Conservation (phyloP, 2,888 invertebrate species). For the Cheilosia vulpina region DNA sequence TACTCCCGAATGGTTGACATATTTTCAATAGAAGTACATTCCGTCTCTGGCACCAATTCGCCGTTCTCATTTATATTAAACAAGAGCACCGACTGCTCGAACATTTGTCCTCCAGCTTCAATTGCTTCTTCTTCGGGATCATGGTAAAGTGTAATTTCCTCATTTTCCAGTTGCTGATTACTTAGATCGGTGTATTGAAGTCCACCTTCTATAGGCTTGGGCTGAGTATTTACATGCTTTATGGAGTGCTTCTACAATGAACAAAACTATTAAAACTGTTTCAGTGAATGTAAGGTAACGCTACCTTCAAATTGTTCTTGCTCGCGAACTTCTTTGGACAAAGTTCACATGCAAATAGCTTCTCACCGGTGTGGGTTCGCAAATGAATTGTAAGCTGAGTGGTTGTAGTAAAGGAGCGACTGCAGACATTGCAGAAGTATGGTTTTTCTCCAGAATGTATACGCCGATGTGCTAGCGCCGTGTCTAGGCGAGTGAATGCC, state of each 20-base stretch:
- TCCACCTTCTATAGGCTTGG: not conserved
- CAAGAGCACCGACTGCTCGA: slow-evolving; percentile 22
- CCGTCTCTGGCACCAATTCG: slow-evolving; percentile 14
- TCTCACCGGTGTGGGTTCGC: slow-evolving; percentile 23
- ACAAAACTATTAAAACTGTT: not conserved
- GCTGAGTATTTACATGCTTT: not conserved
- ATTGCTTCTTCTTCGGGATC: not conserved
- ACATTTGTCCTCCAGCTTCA: not conserved
- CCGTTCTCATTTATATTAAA: slow-evolving; percentile 36
- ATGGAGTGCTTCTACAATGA: slow-evolving; percentile 14
- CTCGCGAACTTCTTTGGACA: slow-evolving; percentile 21
- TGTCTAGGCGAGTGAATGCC: slow-evolving; percentile 38
- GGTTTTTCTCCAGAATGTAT: slow-evolving; percentile 76
- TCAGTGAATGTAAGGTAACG: not conserved
- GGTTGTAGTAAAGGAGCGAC: slow-evolving; percentile 69
- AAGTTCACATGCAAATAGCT: slow-evolving; percentile 9
- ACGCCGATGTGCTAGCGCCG: slow-evolving; percentile 75
- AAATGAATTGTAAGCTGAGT: slow-evolving; percentile 34
- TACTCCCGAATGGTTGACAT: not conserved
- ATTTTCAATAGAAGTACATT: slow-evolving; percentile 1
- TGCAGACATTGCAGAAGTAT: slow-evolving; percentile 73
- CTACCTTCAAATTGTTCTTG: slow-evolving; percentile 22
- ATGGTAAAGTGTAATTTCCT: not conserved
- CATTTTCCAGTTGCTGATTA: not conserved
- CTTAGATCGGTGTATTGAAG: not conserved